Percentiles rank a stretch among this genome's conserved stretches.
Evolutionary conservation across 2,888 invertebrate genomes (phyloP).

Genomic region (Dryadula phaetusa): DNA sequence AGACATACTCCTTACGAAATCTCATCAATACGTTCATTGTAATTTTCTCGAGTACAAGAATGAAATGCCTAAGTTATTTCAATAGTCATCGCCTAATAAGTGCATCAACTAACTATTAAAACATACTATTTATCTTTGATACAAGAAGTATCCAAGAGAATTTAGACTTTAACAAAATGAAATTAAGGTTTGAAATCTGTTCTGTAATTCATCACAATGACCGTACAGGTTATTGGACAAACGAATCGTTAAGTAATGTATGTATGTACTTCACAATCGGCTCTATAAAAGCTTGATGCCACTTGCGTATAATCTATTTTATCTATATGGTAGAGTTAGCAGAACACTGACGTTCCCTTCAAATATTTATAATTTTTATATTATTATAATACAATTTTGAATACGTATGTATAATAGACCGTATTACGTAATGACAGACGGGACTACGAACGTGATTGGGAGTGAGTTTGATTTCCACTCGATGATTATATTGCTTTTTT

Average conservation of each 20-base stretch:
- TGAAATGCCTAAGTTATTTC: conserved; percentile 13
- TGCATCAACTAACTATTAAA: conserved; percentile 21
- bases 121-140: conserved; percentile 1
- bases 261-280: conserved; percentile 28
- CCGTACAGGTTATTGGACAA: conserved; percentile 23
- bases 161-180: background rate
- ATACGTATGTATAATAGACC: too few species aligned
- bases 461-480: too few species aligned
- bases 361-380: background rate
- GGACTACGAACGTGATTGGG: too few species aligned
- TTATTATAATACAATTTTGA: too few species aligned
- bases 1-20: background rate
- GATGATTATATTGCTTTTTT: too few species aligned
- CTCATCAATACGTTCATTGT: conserved; percentile 17
- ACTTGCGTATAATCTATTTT: conserved; percentile 31
- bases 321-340: conserved; percentile 2
- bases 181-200: background rate
- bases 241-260: conserved; percentile 26
- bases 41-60: conserved; percentile 14
- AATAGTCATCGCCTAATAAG: conserved; percentile 25
- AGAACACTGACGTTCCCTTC: background rate
- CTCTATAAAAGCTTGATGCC: conserved; percentile 28
- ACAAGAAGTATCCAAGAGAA: background rate
- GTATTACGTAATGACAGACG: too few species aligned
- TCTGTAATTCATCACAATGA: conserved; percentile 1